Evolutionary conservation across 2,113 vertebrate species (phyloP), one percentile per base, ranked within the genome.

Genomic region (Callithrix jacchus): DNA sequence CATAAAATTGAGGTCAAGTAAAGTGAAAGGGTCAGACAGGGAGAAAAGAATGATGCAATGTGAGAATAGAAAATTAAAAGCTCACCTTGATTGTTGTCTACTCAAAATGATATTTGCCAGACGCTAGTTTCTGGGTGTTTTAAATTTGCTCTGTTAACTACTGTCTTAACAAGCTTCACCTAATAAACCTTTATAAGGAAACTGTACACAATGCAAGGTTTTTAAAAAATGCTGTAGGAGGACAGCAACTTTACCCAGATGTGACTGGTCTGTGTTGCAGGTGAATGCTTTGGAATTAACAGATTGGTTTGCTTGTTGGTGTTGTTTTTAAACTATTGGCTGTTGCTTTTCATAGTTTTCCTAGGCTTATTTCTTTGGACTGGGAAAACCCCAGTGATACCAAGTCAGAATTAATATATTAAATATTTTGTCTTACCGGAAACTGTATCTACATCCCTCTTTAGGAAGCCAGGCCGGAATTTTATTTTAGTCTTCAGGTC

Each of bases 401-500:
- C 80, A 91, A 45, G 40, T 87, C 80, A 95, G 92, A 91, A 95
- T 61, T 52, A 77, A 42, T 35, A 37, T 35, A 45, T 92, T 17
- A 76, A 42, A 42, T 81, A 76, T 47, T 91, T 91, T 87, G 37
- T 89, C 88, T 64, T 61, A 6, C 17, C 11, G 64, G 45, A 87
- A 52, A 90, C 54, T 52, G 42, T 66, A 21, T 21, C 82, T 25
- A 52, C 23, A 12, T 16, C 18, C 16, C 20, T 61, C 32, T 42
- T 16, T 35, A 42, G 23, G 40, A 93, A 91, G 30, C 25, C 23
- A n/a, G 56, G 4, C 79, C 93, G 76, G 9, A 68, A 25, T 86
- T 58, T 14, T 66, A 30, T 92, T 94, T 91, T 35, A 58, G 82
- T 61, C 47, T 93, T 95, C 37, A 93, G n/a, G 82, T 88, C n/a